Percentiles rank a stretch among this genome's conserved stretches.
Conservation (phyloP, 1,140 invertebrate species). For the Neodiprion virginianus region DNA sequence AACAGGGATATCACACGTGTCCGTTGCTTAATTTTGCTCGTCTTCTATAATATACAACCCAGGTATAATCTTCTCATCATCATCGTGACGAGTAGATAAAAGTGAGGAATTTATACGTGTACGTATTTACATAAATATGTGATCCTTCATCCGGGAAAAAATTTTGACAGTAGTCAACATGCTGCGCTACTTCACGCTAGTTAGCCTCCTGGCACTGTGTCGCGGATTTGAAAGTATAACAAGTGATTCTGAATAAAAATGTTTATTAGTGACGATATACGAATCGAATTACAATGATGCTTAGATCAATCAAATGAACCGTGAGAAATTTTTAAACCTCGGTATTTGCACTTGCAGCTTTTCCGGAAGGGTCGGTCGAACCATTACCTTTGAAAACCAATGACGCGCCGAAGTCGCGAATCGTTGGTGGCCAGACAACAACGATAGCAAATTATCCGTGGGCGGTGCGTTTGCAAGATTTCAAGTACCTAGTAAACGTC, state of each 20-base stretch:
- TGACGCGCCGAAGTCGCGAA: slow-evolving; percentile 32
- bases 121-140: background rate
- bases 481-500: background rate
- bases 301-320: too few species aligned
- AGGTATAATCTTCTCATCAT: background rate
- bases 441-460: slow-evolving; percentile 64
- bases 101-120: background rate
- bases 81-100: background rate
- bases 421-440: slow-evolving; percentile 63
- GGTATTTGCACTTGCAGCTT: background rate
- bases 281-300: too few species aligned
- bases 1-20: too few species aligned
- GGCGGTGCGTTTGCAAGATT: slow-evolving; percentile 53
- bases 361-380: background rate
- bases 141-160: background rate
- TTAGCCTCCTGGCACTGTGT: background rate
- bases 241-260: too few species aligned
- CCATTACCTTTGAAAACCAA: background rate
- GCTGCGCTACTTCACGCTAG: background rate
- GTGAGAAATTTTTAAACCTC: too few species aligned
- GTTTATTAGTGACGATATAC: too few species aligned
- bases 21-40: background rate
- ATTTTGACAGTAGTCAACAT: background rate
- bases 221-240: background rate
- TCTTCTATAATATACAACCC: background rate